These are phyloP conservation scores for Micrasema longulum DNA, from an alignment of 1,140 invertebrate species.

Conservation along the genomic window DNA sequence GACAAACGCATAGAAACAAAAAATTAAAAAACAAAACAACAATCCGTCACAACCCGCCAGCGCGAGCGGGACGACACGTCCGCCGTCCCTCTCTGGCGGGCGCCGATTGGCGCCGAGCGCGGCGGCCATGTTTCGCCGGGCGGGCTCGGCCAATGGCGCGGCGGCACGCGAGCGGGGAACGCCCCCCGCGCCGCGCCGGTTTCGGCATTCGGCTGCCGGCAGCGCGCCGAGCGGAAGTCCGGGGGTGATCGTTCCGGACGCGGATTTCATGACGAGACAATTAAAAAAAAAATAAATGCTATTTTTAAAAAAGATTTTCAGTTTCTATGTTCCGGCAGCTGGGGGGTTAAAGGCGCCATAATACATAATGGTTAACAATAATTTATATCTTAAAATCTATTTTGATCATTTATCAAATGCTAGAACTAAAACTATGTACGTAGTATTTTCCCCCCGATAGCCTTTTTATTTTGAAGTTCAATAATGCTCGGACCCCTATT, in stretches of 20 bases:
- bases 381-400: too few species aligned
- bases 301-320: background rate
- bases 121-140: constrained; percentile 28
- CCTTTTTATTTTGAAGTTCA: too few species aligned
- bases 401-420: too few species aligned
- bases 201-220: constrained; percentile 3
- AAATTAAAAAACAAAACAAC: background rate
- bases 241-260: background rate
- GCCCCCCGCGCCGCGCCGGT: background rate
- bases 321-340: too few species aligned
- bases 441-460: too few species aligned
- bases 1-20: constrained; percentile 24
- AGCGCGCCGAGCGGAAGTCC: constrained; percentile 1
- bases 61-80: constrained; percentile 3
- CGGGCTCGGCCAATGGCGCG: constrained; percentile 3
- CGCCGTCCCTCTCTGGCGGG: background rate
- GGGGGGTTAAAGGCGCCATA: too few species aligned
- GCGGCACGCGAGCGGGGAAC: background rate
- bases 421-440: too few species aligned
- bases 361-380: too few species aligned
- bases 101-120: background rate
- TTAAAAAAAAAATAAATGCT: constrained; percentile 24
- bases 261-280: background rate
- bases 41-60: background rate
- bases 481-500: too few species aligned